Base-by-base conservation (phyloP, 2,888 invertebrate genomes). In the Nomada fucata region DNA sequence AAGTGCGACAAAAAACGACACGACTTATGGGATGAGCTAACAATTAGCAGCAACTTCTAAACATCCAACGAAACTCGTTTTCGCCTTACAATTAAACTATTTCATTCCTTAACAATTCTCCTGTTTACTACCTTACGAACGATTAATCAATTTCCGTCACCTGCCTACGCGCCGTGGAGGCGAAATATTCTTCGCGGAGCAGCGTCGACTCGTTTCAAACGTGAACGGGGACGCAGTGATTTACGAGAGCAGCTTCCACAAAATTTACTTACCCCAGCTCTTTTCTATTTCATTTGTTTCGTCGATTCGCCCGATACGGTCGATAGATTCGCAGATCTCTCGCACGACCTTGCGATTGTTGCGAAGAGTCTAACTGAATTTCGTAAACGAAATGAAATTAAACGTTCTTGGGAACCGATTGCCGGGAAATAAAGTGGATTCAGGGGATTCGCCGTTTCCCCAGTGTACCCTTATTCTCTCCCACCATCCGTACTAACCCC, bases 211-310 rank as follows among this genome's bases (percentile, higher is more conserved):
- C 26, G 52, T 64, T 72, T 42, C 20, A 11, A 59, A 23, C 23
- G 47, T n/a, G 23, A 65, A 65, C 26, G 20, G 53, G 20, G 13
- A 15, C 44, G 20, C 59, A 18, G 36, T 36, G 52, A 64, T 75
- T 57, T 57, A 9, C 13, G 42, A 4, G 50, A 50, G 13, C 11
- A 18, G 55, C 55, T 63, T 29, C n/a, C 26, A 36, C 23, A 13
- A 71, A 71, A 70, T 76, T 76, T 50, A 60, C 63, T 13, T 15
- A 52, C 44, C 23, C 44, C 29, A 47, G 60, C 29, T 76, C 76
- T 42, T 36, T 64, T 20, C 65, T 65, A 70, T 60, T 76, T 64
- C 69, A 60, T 69, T 76, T 53, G 53, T 29, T 44, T n/a, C 11
- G 18, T 23, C 20, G 60, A 71, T 65, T 65, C 53, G 60, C 47